Percentiles rank a stretch among this genome's conserved stretches.
phyloP scores from a whole-genome alignment of 2,888 invertebrate genomes.

The Unio delphinus region DNA sequence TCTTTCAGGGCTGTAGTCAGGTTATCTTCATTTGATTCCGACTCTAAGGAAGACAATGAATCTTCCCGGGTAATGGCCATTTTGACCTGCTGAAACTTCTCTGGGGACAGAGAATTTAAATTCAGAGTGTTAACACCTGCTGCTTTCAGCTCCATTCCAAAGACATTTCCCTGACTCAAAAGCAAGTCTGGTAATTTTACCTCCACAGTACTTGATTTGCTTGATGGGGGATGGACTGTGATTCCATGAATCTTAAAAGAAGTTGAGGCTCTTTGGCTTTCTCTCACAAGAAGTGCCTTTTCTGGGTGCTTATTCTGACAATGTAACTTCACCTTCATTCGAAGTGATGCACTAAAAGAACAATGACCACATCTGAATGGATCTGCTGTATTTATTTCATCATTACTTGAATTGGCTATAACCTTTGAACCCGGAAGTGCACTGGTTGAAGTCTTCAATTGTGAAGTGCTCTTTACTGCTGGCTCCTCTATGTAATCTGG shows the following conservation, averaged over 20 bases:
- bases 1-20: too few species aligned
- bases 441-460: conserved; percentile 7
- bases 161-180: conserved; percentile 1
- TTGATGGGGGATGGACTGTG: too few species aligned
- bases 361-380: conserved; percentile 30
- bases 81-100: conserved; percentile 6
- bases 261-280: not conserved
- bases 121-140: conserved; percentile 32
- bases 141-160: conserved; percentile 25
- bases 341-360: conserved; percentile 23
- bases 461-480: too few species aligned
- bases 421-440: conserved; percentile 12
- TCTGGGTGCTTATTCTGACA: conserved; percentile 26
- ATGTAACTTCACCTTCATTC: conserved; percentile 36
- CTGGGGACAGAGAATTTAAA: conserved; percentile 27
- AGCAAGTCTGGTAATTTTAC: too few species aligned
- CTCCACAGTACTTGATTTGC: too few species aligned
- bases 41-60: too few species aligned
- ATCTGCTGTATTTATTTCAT: not conserved
- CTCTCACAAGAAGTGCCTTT: conserved; percentile 12
- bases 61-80: too few species aligned
- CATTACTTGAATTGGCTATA: conserved; percentile 6
- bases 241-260: too few species aligned
- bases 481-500: not conserved
- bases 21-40: too few species aligned